Evolutionary conservation across 2,113 vertebrate species (phyloP), one percentile per base, ranked within the genome.

Genomic region (Nycticebus coucang): DNA sequence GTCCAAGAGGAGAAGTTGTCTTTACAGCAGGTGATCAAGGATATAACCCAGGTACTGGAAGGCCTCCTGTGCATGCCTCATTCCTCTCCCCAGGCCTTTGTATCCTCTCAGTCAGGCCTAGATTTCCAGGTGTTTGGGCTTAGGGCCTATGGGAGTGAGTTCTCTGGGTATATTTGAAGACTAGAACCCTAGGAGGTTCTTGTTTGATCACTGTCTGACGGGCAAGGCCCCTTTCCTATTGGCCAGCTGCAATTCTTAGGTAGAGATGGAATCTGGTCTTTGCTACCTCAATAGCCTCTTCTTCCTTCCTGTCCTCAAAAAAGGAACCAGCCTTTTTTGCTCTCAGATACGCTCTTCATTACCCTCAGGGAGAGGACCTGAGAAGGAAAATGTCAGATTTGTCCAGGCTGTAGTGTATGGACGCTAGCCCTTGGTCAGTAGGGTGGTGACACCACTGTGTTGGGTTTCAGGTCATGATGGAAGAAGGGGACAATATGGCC

Each of bases 401-500:
- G 66, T 74, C 14, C n/a, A 75, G 64, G 72, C n/a, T 93, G 15
- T 59, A 21, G 33, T 60, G 18, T 59, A 19, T n/a, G 35, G 28
- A 87, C 88, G 53, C 22, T 1, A 85, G 88, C 50, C 77, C 69
- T 91, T 72, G 21, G 30, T 60, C 92, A 68, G 21, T 50, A 74
- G 74, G 84, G 62, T 87, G 87, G 8, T 98, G 91, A 98, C 50
- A 53, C 7, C 50, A 88, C 93, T 66, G 1, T 97, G 5, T 97
- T 98, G 97, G 4, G 59, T 98, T 98, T 96, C 97, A 98, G 98
- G 95, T 96, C 88, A 96, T 98, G 93, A 89, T 98, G 45, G 96
- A 96, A 0, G 96, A 97, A 95, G 96, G 85, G 37, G 97, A 97
- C 82, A 93, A n/a, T 82, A 30, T 57, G 22, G 62, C 92, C 89